These are phyloP conservation scores for Cyrtodaria siliqua DNA, from an alignment of 2,888 invertebrate species.

Conservation along the genomic window DNA sequence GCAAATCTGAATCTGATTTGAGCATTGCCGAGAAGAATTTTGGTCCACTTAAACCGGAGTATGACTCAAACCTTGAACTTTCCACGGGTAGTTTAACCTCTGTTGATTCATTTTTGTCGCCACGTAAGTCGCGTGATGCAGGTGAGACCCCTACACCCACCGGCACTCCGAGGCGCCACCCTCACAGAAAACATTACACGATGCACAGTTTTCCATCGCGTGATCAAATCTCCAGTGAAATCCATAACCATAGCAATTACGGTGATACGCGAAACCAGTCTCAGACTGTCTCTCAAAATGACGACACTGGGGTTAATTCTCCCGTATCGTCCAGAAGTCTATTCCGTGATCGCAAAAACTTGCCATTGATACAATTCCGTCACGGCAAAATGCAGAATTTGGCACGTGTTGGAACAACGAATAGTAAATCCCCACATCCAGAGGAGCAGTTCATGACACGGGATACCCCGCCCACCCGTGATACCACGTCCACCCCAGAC, in stretches of 20 bases:
- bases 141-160: constrained; percentile 66
- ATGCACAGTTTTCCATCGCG: constrained; percentile 54
- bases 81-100: constrained; percentile 56
- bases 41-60: constrained; percentile 35
- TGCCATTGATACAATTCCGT: constrained; percentile 58
- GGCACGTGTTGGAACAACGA: constrained; percentile 28
- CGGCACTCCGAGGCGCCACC: constrained; percentile 58
- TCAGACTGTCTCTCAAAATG: constrained; percentile 4
- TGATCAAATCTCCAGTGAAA: constrained; percentile 45
- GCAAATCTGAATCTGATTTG: constrained; percentile 59
- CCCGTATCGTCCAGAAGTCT: constrained; percentile 16
- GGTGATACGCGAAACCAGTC: background rate
- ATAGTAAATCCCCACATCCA: constrained; percentile 59
- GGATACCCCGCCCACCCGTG: constrained; percentile 46
- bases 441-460: constrained; percentile 40
- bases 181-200: constrained; percentile 53
- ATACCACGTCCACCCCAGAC: constrained; percentile 32
- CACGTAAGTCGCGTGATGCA: constrained; percentile 59
- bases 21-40: constrained; percentile 52
- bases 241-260: constrained; percentile 29
- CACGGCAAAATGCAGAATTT: constrained; percentile 55
- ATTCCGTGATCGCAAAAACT: constrained; percentile 39
- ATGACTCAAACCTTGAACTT: constrained; percentile 53
- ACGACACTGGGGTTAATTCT: constrained; percentile 28
- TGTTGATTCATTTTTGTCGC: constrained; percentile 58